A percentile compares a stretch with the other conserved stretches of the same genome.
Evolutionary conservation across 1,140 invertebrate species (phyloP).

Genomic region (Cotesia typhae): DNA sequence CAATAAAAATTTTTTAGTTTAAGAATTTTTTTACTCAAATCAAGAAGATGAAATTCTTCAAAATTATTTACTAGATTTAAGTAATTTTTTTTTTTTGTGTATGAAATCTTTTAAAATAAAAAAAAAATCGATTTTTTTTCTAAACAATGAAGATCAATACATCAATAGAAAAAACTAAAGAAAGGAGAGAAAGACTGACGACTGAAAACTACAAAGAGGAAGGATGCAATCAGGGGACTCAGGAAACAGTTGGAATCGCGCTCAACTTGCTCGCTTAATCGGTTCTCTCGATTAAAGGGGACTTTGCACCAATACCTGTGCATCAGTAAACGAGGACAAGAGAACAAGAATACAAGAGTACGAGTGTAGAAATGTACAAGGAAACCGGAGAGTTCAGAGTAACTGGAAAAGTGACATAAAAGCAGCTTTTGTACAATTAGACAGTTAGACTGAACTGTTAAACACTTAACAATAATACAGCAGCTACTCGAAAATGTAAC

Average conservation of each 20-base stretch:
- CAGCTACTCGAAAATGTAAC: no score
- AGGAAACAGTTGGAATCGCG: constrained; percentile 36
- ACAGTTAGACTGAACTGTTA: no score
- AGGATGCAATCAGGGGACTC: constrained; percentile 27
- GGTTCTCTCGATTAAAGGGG: constrained; percentile 35
- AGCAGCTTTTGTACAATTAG: no score
- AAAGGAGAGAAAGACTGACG: not conserved
- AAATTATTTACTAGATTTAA: no score
- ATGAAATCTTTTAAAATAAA: no score
- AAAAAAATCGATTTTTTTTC: no score
- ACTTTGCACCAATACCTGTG: constrained; percentile 23
- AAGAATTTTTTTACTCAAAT: no score
- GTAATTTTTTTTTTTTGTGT: no score
- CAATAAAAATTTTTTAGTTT: no score
- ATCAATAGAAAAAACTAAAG: not conserved
- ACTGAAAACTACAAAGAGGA: constrained; percentile 12
- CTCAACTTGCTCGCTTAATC: constrained; percentile 35
- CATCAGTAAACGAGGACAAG: not conserved
- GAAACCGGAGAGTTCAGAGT: not conserved
- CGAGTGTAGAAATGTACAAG: not conserved
- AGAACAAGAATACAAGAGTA: constrained; percentile 5
- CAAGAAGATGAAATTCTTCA: no score
- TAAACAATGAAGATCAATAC: not conserved
- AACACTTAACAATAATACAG: no score
- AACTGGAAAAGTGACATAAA: no score